A percentile compares a stretch with the other conserved stretches of the same genome.
Evolutionary conservation across 37 sponge, comb jelly and placozoan species (phyloP).

Genomic region (Hexactinellida sp.): DNA sequence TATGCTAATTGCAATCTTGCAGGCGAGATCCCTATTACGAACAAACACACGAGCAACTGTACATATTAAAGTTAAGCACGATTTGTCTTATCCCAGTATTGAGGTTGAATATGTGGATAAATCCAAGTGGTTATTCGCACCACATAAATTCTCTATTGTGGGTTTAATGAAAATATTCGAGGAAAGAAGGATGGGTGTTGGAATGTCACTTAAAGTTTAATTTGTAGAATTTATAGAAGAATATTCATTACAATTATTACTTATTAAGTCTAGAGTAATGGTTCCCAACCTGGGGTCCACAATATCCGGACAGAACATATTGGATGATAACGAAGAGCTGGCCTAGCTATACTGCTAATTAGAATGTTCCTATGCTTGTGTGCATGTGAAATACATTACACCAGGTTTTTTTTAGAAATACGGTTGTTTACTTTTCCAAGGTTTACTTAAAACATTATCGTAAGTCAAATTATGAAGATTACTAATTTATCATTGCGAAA

Average conservation of each 20-base stretch:
- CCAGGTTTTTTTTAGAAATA: too few species aligned
- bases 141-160: neutral
- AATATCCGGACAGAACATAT: neutral
- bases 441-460: too few species aligned
- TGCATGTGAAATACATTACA: too few species aligned
- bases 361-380: too few species aligned
- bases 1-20: neutral
- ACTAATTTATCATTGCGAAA: too few species aligned
- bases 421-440: too few species aligned
- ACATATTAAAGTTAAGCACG: neutral
- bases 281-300: too few species aligned
- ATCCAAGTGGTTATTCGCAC: neutral
- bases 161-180: neutral
- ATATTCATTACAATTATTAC: too few species aligned
- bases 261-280: too few species aligned
- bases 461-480: too few species aligned
- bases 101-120: neutral
- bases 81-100: neutral
- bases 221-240: too few species aligned
- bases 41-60: neutral
- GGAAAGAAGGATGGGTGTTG: neutral
- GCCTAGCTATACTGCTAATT: too few species aligned
- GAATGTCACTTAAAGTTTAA: neutral
- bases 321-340: slow-evolving; percentile 24
- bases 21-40: neutral